Conservation (phyloP, 2,888 invertebrate genomes). For the Drosophila imparisetae region DNA sequence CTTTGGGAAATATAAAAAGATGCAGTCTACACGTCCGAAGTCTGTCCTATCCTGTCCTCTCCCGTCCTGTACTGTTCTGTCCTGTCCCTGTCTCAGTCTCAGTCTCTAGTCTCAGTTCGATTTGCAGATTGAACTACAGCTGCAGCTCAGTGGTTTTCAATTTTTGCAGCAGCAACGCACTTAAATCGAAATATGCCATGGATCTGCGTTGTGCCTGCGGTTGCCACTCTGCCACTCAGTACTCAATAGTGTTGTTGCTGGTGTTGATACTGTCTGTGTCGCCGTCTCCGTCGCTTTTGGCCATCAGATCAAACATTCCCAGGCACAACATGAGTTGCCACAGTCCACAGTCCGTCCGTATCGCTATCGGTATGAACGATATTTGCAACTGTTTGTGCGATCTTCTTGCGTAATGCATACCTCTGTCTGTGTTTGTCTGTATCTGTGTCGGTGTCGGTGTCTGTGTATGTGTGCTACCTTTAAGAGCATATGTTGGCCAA, state of each 20-base stretch:
- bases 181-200: conserved; percentile 66
- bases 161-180: conserved; percentile 51
- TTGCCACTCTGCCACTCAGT: conserved; percentile 35
- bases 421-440: not conserved
- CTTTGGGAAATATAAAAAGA: conserved; percentile 4
- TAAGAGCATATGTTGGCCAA: conserved; percentile 66
- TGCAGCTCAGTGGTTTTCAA: conserved; percentile 48
- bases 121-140: conserved; percentile 36
- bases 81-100: not conserved
- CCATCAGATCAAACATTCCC: conserved; percentile 64
- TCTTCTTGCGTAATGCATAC: conserved; percentile 4
- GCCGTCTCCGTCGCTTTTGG: conserved; percentile 60
- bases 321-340: conserved; percentile 29
- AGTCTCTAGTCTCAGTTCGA: conserved; percentile 9
- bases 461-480: conserved; percentile 1
- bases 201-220: conserved; percentile 42
- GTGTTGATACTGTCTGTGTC: conserved; percentile 23
- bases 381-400: conserved; percentile 29
- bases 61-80: not conserved
- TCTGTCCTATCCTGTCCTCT: conserved; percentile 2
- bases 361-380: conserved; percentile 41
- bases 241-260: conserved; percentile 37
- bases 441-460: not conserved
- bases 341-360: conserved; percentile 13
- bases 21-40: not conserved